Base-by-base conservation (phyloP, 1,140 invertebrate species). In the Campoletis sonorensis region DNA sequence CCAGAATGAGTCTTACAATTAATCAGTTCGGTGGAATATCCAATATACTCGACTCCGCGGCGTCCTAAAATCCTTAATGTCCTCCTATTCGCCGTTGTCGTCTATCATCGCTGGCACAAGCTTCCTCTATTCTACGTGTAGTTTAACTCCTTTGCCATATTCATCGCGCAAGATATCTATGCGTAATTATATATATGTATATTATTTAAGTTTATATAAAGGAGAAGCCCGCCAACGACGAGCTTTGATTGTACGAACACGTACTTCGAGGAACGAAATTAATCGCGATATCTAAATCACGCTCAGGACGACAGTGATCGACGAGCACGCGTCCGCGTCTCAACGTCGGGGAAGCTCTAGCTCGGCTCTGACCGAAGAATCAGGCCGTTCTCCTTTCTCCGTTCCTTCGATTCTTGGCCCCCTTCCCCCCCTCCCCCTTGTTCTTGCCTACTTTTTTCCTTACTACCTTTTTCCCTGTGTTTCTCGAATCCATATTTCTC, bases 231-330 rank as follows among this genome's bases (percentile, higher is more conserved):
- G 10, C 54, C 16, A 33, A 77, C 73, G 73, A 77, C 51, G 26
- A 61, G 40, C 73, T 16, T 18, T 54, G 73, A 54, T 27, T 61
- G 23, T 68, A 67, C 61, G 23, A 49, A 67, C 61, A 68, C 61
- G 45, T 68, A 71, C 85, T 84, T 79, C 71, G 70, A 72, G 78
- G 83, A 84, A 84, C 84, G 80, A 87, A 86, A 87, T 88, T 85
- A 88, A 87, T 87, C 82, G 87, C 84, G 81, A 86, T 86, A 87
- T 83, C 83, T 87, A 86, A 88, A 87, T 86, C 86, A 84, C 85
- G 83, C 82, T 84, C 83, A 70, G 82, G 85, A 84, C 84, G 85
- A 84, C 85, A 82, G 76, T 79, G 83, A 81, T 82, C 82, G 81
- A 85, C 81, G 82, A 86, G 71, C 84, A 79, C 82, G 81, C 83